These are phyloP conservation scores for Narcine bancroftii DNA, from an alignment of 2,113 vertebrate genomes.

Conservation along the genomic window DNA sequence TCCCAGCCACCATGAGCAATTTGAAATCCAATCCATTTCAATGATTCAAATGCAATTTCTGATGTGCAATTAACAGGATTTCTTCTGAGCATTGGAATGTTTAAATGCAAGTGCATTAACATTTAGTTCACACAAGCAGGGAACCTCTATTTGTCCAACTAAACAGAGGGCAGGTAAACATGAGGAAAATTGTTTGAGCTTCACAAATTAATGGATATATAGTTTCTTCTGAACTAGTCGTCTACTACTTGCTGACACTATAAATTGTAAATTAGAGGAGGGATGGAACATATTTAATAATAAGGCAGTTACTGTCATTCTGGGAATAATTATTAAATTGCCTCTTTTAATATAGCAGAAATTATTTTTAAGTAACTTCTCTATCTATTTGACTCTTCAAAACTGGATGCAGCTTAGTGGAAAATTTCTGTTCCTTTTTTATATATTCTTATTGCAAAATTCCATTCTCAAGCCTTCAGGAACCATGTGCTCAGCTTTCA, in stretches of 20 bases:
- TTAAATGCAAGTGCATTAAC: background rate
- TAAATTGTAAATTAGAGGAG: constrained; percentile 21
- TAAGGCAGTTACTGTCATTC: constrained; percentile 1
- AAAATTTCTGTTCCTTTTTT: constrained; percentile 4
- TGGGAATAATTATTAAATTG: background rate
- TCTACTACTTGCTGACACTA: background rate
- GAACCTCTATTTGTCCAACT: background rate
- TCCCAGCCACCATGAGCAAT: background rate
- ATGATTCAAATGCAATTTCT: constrained; percentile 9
- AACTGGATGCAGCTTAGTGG: background rate
- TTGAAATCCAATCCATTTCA: constrained; percentile 33
- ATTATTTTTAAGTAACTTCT: background rate
- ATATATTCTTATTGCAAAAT: background rate
- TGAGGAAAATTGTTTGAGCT: background rate
- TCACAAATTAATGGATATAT: background rate
- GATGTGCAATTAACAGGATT: constrained; percentile 19
- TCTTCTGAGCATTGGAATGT: constrained; percentile 22
- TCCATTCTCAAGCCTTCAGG: background rate
- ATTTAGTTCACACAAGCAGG: background rate
- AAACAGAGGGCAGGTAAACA: background rate
- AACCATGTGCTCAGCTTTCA: constrained; percentile 19
- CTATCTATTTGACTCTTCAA: background rate
- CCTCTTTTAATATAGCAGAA: constrained; percentile 7
- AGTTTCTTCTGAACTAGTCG: background rate
- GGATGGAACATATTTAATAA: background rate